Evolutionary conservation across 2,113 vertebrate species (phyloP).

Genomic region (Falco punctatus): DNA sequence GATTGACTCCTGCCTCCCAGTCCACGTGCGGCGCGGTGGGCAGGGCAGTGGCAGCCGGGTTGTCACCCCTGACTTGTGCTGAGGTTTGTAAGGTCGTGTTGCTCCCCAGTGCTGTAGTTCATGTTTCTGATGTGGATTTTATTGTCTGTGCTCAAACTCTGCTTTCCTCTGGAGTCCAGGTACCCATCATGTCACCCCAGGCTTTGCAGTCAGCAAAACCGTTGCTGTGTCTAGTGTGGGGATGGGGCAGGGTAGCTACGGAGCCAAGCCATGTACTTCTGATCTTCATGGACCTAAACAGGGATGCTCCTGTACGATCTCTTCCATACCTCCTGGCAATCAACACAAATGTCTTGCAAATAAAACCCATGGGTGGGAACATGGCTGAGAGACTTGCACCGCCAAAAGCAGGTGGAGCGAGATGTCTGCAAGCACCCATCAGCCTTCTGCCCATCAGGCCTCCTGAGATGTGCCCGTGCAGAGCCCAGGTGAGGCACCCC

Average conservation of each 20-base stretch:
- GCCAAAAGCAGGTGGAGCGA: not conserved
- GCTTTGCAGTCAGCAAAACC: not conserved
- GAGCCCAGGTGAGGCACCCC: not conserved
- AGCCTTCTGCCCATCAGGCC: not conserved
- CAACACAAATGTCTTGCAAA: too few species aligned
- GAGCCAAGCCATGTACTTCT: accelerated
- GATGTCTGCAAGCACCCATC: too few species aligned
- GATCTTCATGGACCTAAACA: accelerated
- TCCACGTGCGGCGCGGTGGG: not conserved
- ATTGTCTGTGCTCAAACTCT: not conserved
- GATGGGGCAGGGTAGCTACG: not conserved
- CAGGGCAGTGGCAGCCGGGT: not conserved
- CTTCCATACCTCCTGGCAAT: not conserved
- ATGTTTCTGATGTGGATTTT: not conserved
- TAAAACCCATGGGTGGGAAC: accelerated
- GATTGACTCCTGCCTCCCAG: constrained; percentile 21
- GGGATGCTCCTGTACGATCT: not conserved
- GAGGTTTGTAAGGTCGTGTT: not conserved
- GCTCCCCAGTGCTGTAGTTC: not conserved
- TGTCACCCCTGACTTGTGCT: not conserved
- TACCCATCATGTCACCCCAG: not conserved
- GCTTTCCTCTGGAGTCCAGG: not conserved
- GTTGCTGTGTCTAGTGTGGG: accelerated
- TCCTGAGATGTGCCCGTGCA: not conserved
- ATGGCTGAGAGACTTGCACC: not conserved